These are phyloP conservation scores for Drosophila subquinaria DNA, from an alignment of 2,888 invertebrate species.

Conservation along the genomic window DNA sequence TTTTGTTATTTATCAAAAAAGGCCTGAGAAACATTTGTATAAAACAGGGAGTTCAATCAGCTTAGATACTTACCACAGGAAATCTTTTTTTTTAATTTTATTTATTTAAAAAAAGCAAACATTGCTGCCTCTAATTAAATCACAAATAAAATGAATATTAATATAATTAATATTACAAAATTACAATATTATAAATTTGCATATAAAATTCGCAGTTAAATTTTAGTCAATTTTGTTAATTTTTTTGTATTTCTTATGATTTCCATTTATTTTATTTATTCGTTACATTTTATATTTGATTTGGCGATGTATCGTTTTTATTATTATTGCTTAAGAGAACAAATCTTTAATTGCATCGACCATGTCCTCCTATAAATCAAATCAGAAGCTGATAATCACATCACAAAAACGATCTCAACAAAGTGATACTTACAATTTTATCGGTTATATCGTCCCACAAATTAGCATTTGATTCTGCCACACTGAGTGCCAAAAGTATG, in stretches of 20 bases:
- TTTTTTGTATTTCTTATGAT: neutral
- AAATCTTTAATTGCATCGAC: conserved; percentile 44
- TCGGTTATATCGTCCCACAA: conserved; percentile 47
- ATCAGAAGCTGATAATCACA: neutral
- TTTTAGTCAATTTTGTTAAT: neutral
- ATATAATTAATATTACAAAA: too few relatives aligned
- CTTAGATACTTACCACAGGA: conserved; percentile 19
- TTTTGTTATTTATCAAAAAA: conserved; percentile 37
- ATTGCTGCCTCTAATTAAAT: too few relatives aligned
- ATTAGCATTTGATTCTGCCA: conserved; percentile 34
- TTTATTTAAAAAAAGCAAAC: too few relatives aligned
- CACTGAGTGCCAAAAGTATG: conserved; percentile 42
- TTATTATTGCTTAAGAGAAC: conserved; percentile 24
- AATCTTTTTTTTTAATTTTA: neutral
- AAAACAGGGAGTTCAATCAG: conserved; percentile 43
- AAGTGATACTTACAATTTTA: conserved; percentile 38
- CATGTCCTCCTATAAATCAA: conserved; percentile 32
- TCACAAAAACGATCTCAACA: neutral
- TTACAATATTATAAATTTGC: too few relatives aligned
- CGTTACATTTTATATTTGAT: neutral
- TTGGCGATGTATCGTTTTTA: neutral
- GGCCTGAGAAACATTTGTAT: conserved; percentile 33
- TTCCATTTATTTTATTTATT: neutral
- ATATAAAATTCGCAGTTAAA: too few relatives aligned
- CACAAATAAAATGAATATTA: too few relatives aligned